Conservation (phyloP, 2,888 invertebrate species). For the Hesperia comma region DNA sequence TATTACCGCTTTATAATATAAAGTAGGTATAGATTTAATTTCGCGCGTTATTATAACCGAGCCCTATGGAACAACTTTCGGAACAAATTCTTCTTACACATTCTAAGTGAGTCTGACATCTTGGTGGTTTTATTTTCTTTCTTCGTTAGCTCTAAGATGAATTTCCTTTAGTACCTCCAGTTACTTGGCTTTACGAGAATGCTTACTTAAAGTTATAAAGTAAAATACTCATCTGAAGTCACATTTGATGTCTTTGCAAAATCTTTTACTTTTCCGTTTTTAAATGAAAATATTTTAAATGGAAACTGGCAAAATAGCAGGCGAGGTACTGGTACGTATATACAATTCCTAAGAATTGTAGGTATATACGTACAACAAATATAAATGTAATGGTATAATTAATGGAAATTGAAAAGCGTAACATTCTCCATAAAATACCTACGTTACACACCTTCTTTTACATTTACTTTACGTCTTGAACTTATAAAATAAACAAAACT, state of each 20-base stretch:
- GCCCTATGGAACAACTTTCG: conserved; percentile 4
- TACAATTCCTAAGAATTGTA: too few species aligned
- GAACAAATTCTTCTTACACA: conserved; percentile 15
- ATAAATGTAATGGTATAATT: too few species aligned
- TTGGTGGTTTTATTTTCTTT: conserved; percentile 9
- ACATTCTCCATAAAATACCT: too few species aligned
- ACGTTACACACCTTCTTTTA: too few species aligned
- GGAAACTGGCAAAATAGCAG: too few species aligned
- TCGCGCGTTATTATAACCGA: not conserved
- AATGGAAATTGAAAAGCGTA: too few species aligned
- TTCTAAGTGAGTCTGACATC: conserved; percentile 15
- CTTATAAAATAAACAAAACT: not conserved
- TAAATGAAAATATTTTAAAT: too few species aligned
- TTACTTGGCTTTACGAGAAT: not conserved
- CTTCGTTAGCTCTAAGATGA: conserved; percentile 15
- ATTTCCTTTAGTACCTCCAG: not conserved
- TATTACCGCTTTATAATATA: too few species aligned
- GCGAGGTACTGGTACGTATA: too few species aligned
- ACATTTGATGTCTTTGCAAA: not conserved
- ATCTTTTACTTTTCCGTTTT: not conserved
- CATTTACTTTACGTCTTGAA: not conserved
- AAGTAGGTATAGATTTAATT: too few species aligned
- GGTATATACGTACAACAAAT: too few species aligned
- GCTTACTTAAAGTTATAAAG: not conserved
- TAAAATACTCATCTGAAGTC: not conserved